Conservation (phyloP, 2,888 invertebrate species). For the Xylocampa areola region DNA sequence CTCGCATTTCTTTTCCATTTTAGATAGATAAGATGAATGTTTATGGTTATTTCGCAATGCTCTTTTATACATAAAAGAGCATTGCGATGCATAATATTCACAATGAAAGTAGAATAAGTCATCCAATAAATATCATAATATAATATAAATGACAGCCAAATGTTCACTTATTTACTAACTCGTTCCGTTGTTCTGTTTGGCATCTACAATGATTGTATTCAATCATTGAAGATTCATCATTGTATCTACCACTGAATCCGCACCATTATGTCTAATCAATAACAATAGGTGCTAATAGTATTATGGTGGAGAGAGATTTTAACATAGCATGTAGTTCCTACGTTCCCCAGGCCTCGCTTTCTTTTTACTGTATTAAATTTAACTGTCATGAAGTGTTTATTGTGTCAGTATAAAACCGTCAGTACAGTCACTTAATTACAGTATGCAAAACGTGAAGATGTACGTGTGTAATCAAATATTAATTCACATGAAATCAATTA, state of each 20-base stretch:
- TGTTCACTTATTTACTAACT: background rate
- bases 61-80: slow-evolving; percentile 46
- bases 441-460: slow-evolving; percentile 43
- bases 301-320: slow-evolving; percentile 10
- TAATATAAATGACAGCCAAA: slow-evolving; percentile 10
- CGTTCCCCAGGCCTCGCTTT: slow-evolving; percentile 56
- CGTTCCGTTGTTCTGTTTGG: slow-evolving; percentile 10
- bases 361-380: slow-evolving; percentile 59
- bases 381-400: slow-evolving; percentile 47
- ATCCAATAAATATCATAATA: slow-evolving; percentile 25
- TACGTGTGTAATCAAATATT: slow-evolving; percentile 11
- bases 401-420: slow-evolving; percentile 32
- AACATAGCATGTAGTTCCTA: slow-evolving; percentile 34
- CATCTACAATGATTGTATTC: slow-evolving; percentile 4
- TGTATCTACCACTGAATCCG: background rate
- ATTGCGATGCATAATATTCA: slow-evolving; percentile 21
- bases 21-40: slow-evolving; percentile 39
- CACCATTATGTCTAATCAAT: slow-evolving; percentile 17
- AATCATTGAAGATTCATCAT: too few relatives aligned
- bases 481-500: slow-evolving; percentile 44
- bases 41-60: slow-evolving; percentile 9
- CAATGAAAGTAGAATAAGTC: slow-evolving; percentile 11
- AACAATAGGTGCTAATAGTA: slow-evolving; percentile 38
- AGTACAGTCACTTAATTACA: slow-evolving; percentile 29
- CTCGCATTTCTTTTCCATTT: slow-evolving; percentile 52